A percentile compares a stretch with the other conserved stretches of the same genome.
Evolutionary conservation across 2,888 invertebrate species (phyloP).

Genomic region (Erebia aethiops): DNA sequence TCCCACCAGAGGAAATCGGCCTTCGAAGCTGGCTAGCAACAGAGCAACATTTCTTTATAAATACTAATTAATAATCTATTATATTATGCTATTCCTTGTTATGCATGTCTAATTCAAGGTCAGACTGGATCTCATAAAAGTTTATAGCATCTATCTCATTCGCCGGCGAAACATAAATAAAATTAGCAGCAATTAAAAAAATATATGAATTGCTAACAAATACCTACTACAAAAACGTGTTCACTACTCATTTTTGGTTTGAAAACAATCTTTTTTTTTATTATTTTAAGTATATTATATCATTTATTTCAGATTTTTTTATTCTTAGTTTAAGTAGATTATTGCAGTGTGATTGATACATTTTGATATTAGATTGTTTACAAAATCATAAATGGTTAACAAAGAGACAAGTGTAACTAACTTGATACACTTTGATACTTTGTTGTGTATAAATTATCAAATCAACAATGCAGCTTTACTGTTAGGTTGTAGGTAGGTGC

Average conservation of each 20-base stretch:
- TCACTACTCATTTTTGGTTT: not conserved
- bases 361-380: not conserved
- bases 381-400: not conserved
- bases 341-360: not conserved
- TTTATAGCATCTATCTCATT: constrained; percentile 19
- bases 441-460: not conserved
- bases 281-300: too few relatives aligned
- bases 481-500: not conserved
- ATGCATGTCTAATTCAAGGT: constrained; percentile 29
- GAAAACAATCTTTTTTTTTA: not conserved
- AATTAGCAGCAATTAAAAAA: constrained; percentile 31
- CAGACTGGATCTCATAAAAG: constrained; percentile 24
- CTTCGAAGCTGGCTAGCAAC: not conserved
- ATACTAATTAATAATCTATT: not conserved
- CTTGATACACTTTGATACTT: not conserved
- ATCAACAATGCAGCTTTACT: not conserved
- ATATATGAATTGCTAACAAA: constrained; percentile 22
- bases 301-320: not conserved
- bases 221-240: not conserved
- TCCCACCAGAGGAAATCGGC: too few relatives aligned
- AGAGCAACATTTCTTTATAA: constrained; percentile 7
- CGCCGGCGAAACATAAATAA: constrained; percentile 24
- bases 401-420: not conserved
- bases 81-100: not conserved
- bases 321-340: not conserved